Conservation (phyloP, 2,113 vertebrate species). For the Hipposideros armiger region DNA sequence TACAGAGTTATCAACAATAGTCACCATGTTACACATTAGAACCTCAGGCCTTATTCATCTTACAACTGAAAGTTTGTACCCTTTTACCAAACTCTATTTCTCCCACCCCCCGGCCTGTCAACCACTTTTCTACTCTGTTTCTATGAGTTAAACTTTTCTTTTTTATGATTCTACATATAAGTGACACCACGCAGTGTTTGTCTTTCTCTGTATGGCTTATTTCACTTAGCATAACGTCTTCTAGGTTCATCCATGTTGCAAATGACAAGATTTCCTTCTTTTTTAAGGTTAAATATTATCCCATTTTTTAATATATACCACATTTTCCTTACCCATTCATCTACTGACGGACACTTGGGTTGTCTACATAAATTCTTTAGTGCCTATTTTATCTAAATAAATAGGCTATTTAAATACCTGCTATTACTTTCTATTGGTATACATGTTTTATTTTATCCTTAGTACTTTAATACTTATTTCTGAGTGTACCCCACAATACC, state of each 20-base stretch:
- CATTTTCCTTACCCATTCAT: neutral
- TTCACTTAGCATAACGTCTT: neutral
- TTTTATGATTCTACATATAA: neutral
- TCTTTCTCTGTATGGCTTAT: constrained; percentile 11
- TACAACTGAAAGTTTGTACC: neutral
- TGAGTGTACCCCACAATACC: neutral
- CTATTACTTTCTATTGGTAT: neutral
- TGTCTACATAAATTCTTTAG: neutral
- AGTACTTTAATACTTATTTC: neutral
- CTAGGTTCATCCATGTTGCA: neutral
- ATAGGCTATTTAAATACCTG: neutral
- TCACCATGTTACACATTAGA: neutral
- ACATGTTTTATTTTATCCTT: neutral
- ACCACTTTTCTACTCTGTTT: neutral
- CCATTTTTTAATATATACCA: neutral
- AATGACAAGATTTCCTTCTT: neutral
- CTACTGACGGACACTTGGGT: neutral
- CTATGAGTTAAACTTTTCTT: neutral
- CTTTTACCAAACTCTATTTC: neutral
- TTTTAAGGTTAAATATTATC: neutral
- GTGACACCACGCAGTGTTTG: neutral
- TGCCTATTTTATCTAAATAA: neutral
- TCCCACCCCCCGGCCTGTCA: neutral
- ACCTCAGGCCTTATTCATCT: neutral
- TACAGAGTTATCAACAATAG: neutral